phyloP scores from a whole-genome alignment of 2,888 invertebrate genomes.

The Halictus ligatus region DNA sequence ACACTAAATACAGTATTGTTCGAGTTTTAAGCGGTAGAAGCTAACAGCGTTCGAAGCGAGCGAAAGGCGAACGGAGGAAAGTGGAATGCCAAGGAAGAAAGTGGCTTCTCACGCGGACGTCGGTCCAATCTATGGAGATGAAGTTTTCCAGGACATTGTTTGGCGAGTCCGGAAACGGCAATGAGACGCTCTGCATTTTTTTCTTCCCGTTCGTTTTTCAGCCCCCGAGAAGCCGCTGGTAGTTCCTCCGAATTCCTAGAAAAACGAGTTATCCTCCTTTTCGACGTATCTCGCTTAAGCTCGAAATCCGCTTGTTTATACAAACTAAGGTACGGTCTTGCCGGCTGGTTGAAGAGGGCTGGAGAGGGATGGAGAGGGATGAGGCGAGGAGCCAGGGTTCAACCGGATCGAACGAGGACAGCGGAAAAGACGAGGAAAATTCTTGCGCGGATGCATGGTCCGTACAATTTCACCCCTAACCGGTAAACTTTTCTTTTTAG shows the following conservation, averaged over 20 bases:
- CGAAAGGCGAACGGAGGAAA: not conserved
- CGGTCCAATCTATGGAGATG: constrained; percentile 63
- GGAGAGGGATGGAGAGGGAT: constrained; percentile 44
- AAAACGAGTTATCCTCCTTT: constrained; percentile 59
- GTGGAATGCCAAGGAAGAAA: constrained; percentile 17
- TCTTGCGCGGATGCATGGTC: constrained; percentile 71
- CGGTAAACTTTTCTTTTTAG: constrained; percentile 80
- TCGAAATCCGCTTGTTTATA: constrained; percentile 81
- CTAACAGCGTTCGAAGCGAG: not conserved
- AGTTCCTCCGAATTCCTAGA: constrained; percentile 57
- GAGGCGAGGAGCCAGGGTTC: constrained; percentile 26
- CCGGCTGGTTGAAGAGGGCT: constrained; percentile 22
- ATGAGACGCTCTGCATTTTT: constrained; percentile 64
- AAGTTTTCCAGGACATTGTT: constrained; percentile 67
- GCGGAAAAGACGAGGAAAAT: constrained; percentile 64
- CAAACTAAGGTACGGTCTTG: constrained; percentile 73
- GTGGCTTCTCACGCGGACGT: constrained; percentile 31
- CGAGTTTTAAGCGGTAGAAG: not conserved
- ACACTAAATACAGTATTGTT: not conserved
- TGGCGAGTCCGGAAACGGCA: constrained; percentile 72
- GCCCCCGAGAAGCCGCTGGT: constrained; percentile 37
- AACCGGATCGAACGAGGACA: constrained; percentile 28
- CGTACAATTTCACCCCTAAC: constrained; percentile 80
- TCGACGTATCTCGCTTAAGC: constrained; percentile 76
- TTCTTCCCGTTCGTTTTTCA: constrained; percentile 39